Base-by-base conservation (phyloP, 2,888 invertebrate species). In the Villa cingulata region DNA sequence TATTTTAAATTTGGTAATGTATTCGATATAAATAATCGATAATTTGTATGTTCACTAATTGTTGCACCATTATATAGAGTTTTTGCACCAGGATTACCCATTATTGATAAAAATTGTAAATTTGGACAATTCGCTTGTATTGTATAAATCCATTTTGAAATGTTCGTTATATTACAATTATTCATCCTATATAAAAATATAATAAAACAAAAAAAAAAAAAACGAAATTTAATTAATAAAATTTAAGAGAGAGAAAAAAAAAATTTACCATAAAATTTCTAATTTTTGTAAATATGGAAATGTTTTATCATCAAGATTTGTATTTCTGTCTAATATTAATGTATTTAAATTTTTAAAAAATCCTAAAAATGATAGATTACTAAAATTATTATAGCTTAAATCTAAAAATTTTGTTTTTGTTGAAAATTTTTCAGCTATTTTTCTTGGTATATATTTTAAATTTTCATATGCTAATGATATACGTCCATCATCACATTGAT, bases 81-180 rank as follows among this genome's bases (percentile, higher is more conserved):
- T 0, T 86, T 86, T 6, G 58, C 58, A 1, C 85, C 86, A 0
- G 80, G 77, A 66, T 91, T 91, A 18, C 88, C 88, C 88, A 91
- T 65, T 20, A 64, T 72, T 16, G 86, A 86, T 1, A 91, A 68
- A 62, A 82, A 81, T 58, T 76, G 76, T 23, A 91, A 67, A 57
- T 80, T 79, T 0, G 89, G 85, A 55, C 84, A 80, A 2, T 83
- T 78, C 40, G 76, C 72, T 54, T 78, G 75, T 51, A 88, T 70
- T 58, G 78, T 78, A 53, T 77, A 76, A 45, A 84, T 74, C 77
- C 84, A 88, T 15, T 82, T 82, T 64, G 80, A 80, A 4, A 90
- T 63, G 14, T 72, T 72, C 17, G 67, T 61, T 48, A 81, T 76
- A 57, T 78, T 75, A 59, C 81, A 82, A 55, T 78, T 75, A 58